Evolutionary conservation across 2,113 vertebrate species (phyloP), one percentile per base, ranked within the genome.

Genomic region (Rhinogobius similis): DNA sequence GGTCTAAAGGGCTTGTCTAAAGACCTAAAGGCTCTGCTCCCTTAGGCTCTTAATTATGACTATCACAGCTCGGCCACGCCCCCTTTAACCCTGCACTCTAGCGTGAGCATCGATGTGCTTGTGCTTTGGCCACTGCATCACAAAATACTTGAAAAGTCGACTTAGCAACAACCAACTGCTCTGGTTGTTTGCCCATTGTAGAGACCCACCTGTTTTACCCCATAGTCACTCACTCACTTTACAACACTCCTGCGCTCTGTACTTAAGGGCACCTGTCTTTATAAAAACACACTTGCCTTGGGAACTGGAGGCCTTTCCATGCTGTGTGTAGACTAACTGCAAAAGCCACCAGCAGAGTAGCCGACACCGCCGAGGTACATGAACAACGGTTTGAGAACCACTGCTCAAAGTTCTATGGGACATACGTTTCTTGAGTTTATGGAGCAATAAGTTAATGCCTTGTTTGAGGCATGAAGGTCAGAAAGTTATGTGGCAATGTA

Each of bases 21-120:
- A 70, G 72, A 76, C 76, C 81, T 76, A 86, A 87, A 83, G 81
- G 81, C 88, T 86, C 80, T 87, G 83, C 83, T 83, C 79, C 73
- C 62, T 76, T 72, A 89, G 88, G 81, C 89, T 87, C 89, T 90
- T 90, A 90, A 91, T 91, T 87, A 91, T 83, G 85, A 78, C 62
- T 86, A 55, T 55, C 80, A 83, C 71, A 82, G 88, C 85, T 90
- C 82, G 81, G 80, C 74, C 72, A 85, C 80, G 62, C 83, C 85
- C 80, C 75, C 78, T 75, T 68, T 81, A 76, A 82, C 82, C 83
- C 79, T 82, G 87, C 70, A 79, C 85, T 82, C 68, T 85, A 86
- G 79, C 77, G 59, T 82, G 83, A 88, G 82, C 78, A 85, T 69
- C 66, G 75, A 26, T 77, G 78, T 81, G 82, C 86, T 70, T 84